Evolutionary conservation across 2,113 vertebrate species (phyloP).

Genomic region (Desmodus rotundus): DNA sequence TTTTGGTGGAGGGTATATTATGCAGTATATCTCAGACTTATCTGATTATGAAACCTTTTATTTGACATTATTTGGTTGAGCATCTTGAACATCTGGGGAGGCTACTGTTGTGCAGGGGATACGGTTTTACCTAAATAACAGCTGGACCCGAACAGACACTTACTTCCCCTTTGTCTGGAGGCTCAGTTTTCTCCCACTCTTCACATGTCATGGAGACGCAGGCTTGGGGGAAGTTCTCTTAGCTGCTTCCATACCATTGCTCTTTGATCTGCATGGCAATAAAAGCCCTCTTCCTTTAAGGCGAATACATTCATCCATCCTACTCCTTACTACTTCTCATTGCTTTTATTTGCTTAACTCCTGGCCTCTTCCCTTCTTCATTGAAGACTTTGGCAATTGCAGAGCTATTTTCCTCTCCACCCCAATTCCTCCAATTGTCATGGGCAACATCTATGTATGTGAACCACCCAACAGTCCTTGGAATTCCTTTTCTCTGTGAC

Average conservation of each 20-base stretch:
- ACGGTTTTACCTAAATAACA: background rate
- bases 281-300: constrained; percentile 1
- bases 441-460: background rate
- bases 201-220: background rate
- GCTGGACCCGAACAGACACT: background rate
- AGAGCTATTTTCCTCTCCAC: background rate
- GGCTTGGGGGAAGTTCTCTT: background rate
- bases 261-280: background rate
- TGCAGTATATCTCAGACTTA: background rate
- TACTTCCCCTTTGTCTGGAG: background rate
- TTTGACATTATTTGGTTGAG: background rate
- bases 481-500: background rate
- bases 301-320: background rate
- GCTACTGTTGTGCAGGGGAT: background rate
- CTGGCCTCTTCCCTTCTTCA: background rate
- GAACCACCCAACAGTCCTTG: background rate
- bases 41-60: background rate
- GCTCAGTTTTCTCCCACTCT: background rate
- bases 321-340: background rate
- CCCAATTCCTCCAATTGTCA: background rate
- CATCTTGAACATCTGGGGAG: background rate
- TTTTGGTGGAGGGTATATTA: background rate
- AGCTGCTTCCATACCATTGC: background rate
- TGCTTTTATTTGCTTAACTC: constrained; percentile 22
- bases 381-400: background rate